These are phyloP conservation scores for Tenthredo notha DNA, from an alignment of 2,888 invertebrate genomes.

Conservation along the genomic window DNA sequence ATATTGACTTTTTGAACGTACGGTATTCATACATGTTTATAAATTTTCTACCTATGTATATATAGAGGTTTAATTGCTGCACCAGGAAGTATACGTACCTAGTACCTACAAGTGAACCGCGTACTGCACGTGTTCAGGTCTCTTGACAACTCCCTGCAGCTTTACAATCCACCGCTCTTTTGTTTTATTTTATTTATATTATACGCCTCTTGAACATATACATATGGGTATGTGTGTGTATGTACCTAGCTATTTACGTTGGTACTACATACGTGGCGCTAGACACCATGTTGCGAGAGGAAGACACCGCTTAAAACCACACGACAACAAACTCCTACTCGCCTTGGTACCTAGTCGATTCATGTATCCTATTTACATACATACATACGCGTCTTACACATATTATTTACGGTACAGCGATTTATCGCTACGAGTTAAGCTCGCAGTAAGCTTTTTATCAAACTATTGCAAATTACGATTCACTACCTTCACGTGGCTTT, in stretches of 20 bases:
- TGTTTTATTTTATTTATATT: slow-evolving; percentile 2
- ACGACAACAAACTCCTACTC: slow-evolving; percentile 27
- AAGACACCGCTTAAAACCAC: slow-evolving; percentile 32
- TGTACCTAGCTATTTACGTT: background rate
- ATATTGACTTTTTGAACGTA: background rate
- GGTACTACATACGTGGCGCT: slow-evolving; percentile 12
- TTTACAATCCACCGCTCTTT: slow-evolving; percentile 12
- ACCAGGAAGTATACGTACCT: background rate
- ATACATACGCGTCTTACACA: background rate
- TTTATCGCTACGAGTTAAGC: slow-evolving; percentile 19
- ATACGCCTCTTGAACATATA: background rate
- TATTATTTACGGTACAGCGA: slow-evolving; percentile 10
- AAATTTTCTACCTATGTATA: background rate
- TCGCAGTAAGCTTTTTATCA: background rate
- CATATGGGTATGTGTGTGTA: background rate
- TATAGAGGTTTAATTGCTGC: background rate
- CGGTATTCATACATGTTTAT: background rate
- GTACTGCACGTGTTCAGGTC: slow-evolving; percentile 14
- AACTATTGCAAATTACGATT: slow-evolving; percentile 22
- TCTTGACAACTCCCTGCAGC: slow-evolving; percentile 22
- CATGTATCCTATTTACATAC: background rate
- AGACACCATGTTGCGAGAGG: slow-evolving; percentile 25
- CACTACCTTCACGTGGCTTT: background rate
- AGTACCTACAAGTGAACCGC: background rate
- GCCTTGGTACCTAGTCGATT: background rate